Evolutionary conservation across 64 coral and sea anemone species (phyloP).

Genomic region (Platygyra sinensis): DNA sequence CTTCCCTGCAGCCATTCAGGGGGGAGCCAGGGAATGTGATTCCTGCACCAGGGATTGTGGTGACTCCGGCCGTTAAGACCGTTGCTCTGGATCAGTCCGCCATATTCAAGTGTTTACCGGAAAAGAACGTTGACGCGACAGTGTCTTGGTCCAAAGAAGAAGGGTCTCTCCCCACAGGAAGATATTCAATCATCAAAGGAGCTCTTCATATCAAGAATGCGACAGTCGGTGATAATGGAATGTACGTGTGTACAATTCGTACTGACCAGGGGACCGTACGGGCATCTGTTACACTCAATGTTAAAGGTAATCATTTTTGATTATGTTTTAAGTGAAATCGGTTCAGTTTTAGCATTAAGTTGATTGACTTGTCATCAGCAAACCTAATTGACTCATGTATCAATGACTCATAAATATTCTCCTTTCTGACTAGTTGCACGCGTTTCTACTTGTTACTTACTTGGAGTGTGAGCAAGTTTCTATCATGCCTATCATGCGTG

Average conservation of each 20-base stretch:
- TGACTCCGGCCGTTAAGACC: constrained; percentile 16
- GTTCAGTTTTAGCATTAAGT: no score
- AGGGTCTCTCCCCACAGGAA: neutral
- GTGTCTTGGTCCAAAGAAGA: constrained; percentile 26
- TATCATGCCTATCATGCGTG: no score
- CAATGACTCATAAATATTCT: no score
- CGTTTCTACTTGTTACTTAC: no score
- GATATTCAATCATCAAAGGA: neutral
- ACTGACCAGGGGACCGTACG: constrained; percentile 18
- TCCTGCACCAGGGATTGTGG: constrained; percentile 12
- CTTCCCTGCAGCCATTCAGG: neutral
- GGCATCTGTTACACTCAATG: neutral
- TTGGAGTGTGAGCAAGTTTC: no score
- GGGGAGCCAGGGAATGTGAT: constrained; percentile 7
- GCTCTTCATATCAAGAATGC: constrained; percentile 18
- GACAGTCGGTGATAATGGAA: constrained; percentile 17
- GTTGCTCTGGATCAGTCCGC: constrained; percentile 12
- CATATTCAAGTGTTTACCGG: constrained; percentile 35
- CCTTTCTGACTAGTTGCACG: no score
- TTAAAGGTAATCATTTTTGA: constrained; percentile 1
- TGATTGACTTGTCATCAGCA: neutral
- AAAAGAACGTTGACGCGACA: neutral
- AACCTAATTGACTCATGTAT: no score
- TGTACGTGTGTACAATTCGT: constrained; percentile 28
- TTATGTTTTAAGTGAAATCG: no score